phyloP scores from a whole-genome alignment of 2,888 invertebrate genomes.

The Agonopterix heracliana region DNA sequence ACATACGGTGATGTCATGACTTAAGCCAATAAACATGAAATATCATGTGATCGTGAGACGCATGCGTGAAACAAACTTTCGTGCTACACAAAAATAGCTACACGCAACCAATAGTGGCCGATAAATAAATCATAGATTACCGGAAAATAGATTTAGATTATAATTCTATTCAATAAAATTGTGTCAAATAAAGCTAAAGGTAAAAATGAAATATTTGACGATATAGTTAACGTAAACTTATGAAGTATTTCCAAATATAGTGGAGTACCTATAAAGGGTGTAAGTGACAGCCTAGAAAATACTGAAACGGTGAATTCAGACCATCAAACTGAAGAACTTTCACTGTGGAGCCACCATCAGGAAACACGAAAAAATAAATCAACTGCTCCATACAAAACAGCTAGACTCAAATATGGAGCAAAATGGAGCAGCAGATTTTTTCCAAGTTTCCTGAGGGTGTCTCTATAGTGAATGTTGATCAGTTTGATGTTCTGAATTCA shows the following conservation, averaged over 20 bases:
- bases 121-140: slow-evolving; percentile 38
- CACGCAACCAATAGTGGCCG: slow-evolving; percentile 43
- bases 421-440: too few species aligned
- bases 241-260: too few species aligned
- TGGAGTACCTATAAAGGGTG: background rate
- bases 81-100: slow-evolving; percentile 50
- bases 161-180: slow-evolving; percentile 18
- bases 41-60: slow-evolving; percentile 57
- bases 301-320: too few species aligned
- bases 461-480: too few species aligned
- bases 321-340: too few species aligned
- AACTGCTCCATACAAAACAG: too few species aligned
- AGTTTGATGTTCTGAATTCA: background rate
- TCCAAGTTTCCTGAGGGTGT: too few species aligned
- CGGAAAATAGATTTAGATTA: slow-evolving; percentile 27
- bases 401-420: background rate
- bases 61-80: slow-evolving; percentile 51
- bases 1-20: slow-evolving; percentile 70
- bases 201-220: too few species aligned
- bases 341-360: too few species aligned
- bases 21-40: slow-evolving; percentile 68
- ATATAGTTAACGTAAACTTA: too few species aligned
- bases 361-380: too few species aligned
- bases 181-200: slow-evolving; percentile 18
- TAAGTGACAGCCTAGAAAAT: too few species aligned